Evolutionary conservation across 2,113 vertebrate genomes (phyloP).

Genomic region (Oncorhynchus kisutch): DNA sequence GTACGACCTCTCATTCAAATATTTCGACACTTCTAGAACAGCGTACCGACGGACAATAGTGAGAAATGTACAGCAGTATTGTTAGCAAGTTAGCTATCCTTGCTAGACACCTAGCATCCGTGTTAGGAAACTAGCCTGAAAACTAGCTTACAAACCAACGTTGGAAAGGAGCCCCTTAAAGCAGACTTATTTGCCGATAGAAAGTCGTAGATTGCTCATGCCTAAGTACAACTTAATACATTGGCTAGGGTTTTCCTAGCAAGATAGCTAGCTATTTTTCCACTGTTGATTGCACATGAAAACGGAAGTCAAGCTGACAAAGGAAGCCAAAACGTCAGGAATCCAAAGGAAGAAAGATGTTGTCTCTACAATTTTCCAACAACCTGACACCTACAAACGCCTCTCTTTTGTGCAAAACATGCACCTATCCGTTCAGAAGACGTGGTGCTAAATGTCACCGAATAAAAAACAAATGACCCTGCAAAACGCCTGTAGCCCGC

Average conservation of each 20-base stretch:
- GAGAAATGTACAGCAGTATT: constrained; percentile 9
- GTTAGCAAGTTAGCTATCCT: constrained; percentile 52
- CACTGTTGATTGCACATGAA: constrained; percentile 59
- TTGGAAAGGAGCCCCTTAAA: not conserved
- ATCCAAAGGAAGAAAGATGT: constrained; percentile 12
- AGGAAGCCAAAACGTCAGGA: constrained; percentile 58
- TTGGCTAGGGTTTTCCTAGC: constrained; percentile 32
- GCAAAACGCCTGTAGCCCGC: constrained; percentile 5
- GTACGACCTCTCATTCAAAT: not conserved
- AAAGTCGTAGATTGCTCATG: not conserved
- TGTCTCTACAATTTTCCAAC: not conserved
- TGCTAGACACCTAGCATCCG: constrained; percentile 16
- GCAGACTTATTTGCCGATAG: not conserved
- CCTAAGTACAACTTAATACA: not conserved
- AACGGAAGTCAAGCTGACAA: constrained; percentile 79
- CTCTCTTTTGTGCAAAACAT: not conserved
- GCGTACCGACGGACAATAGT: not conserved
- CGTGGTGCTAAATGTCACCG: not conserved
- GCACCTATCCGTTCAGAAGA: not conserved
- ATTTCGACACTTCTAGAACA: not conserved
- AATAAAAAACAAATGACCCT: constrained; percentile 1
- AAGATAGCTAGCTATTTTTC: constrained; percentile 12
- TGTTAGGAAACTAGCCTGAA: constrained; percentile 6
- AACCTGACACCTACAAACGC: not conserved
- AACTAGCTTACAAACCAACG: not conserved